Percentiles rank a stretch among this genome's conserved stretches.
phyloP scores from a whole-genome alignment of 2,888 invertebrate species.

The Dasypolia templi region DNA sequence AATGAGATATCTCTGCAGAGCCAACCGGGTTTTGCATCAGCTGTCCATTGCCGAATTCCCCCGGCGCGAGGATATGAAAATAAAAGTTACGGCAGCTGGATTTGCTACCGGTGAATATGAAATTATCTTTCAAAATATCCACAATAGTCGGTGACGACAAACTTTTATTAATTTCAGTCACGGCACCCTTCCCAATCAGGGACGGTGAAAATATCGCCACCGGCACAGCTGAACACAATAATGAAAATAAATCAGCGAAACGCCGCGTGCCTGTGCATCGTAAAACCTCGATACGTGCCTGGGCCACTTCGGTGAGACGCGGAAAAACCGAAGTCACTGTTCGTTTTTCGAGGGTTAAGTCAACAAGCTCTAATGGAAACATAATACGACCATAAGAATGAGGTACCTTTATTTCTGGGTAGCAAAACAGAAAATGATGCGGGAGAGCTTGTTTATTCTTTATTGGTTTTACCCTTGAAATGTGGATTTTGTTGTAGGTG shows the following conservation, averaged over 20 bases:
- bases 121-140: slow-evolving; percentile 59
- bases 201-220: slow-evolving; percentile 73
- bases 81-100: slow-evolving; percentile 46
- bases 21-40: slow-evolving; percentile 80
- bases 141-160: slow-evolving; percentile 51
- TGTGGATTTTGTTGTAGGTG: slow-evolving; percentile 68
- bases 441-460: slow-evolving; percentile 77
- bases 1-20: slow-evolving; percentile 87
- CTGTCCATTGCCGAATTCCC: slow-evolving; percentile 75
- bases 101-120: slow-evolving; percentile 65
- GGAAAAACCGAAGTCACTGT: slow-evolving; percentile 73
- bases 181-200: slow-evolving; percentile 70
- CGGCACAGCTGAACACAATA: slow-evolving; percentile 77
- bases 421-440: slow-evolving; percentile 82
- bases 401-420: slow-evolving; percentile 79
- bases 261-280: slow-evolving; percentile 78
- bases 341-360: slow-evolving; percentile 81
- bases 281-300: slow-evolving; percentile 78
- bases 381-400: slow-evolving; percentile 78
- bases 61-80: slow-evolving; percentile 62
- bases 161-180: slow-evolving; percentile 77
- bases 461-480: slow-evolving; percentile 79
- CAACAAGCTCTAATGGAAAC: slow-evolving; percentile 86
- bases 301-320: slow-evolving; percentile 65
- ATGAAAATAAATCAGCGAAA: slow-evolving; percentile 82